Conservation (phyloP, 2,888 invertebrate genomes). For the Theretra japonica region DNA sequence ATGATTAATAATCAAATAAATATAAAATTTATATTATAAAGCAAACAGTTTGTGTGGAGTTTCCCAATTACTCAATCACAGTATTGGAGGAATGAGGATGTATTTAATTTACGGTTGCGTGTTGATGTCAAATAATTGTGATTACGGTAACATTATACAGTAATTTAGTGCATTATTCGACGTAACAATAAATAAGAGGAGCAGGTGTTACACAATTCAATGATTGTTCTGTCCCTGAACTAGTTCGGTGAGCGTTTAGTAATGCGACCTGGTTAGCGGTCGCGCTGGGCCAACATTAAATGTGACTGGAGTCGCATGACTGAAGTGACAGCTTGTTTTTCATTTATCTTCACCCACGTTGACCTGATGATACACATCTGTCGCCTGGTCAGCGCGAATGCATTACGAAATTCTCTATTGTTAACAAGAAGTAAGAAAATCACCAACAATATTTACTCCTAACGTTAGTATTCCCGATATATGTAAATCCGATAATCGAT, state of each 20-base stretch:
- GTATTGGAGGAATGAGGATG: not conserved
- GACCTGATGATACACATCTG: not conserved
- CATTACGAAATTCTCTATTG: not conserved
- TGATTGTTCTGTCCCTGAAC: conserved; percentile 76
- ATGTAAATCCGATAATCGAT: too few relatives aligned
- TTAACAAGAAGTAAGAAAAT: not conserved
- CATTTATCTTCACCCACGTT: not conserved
- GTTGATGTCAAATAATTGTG: not conserved
- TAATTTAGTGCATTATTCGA: conserved; percentile 8
- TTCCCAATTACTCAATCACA: not conserved
- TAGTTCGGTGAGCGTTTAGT: conserved; percentile 73
- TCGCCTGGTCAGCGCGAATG: too few relatives aligned
- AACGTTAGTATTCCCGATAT: too few relatives aligned
- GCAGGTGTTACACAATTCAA: conserved; percentile 68
- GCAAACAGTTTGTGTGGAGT: too few relatives aligned
- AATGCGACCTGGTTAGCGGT: conserved; percentile 73
- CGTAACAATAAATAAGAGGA: conserved; percentile 40
- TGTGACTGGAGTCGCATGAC: conserved; percentile 16
- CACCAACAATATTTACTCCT: too few relatives aligned
- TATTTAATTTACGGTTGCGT: not conserved
- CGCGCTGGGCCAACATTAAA: conserved; percentile 36
- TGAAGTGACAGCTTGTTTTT: conserved; percentile 6
- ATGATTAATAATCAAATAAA: too few relatives aligned
- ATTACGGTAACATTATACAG: not conserved
- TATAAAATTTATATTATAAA: too few relatives aligned